Evolutionary conservation across 2,888 invertebrate genomes (phyloP), one percentile per base, ranked within the genome.

Genomic region (Drosophila fulvimacula): DNA sequence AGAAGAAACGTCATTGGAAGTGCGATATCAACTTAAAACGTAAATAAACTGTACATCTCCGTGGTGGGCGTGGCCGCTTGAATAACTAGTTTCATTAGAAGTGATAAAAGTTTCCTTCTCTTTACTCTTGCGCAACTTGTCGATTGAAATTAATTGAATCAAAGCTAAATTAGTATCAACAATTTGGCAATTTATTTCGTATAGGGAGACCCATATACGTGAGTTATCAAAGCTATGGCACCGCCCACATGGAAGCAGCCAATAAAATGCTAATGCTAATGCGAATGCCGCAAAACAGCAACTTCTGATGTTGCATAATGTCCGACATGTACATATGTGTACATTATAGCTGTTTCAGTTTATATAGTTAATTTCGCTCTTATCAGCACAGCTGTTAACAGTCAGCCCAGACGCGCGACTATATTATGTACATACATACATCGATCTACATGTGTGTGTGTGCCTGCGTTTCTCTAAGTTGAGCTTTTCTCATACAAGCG

Each of bases 101-200:
- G 21, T 56, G 44, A 68, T 38, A 27, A n/a, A n/a, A 38, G 34
- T n/a, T 13, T 42, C 30, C 10, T 21, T 10, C n/a, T 51, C 48
- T 44, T 42, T 9, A 24, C 56, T 69, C 52, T 76, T 65, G 69
- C 63, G 69, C 58, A 66, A 76, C 69, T 55, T 59, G 60, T 48
- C 67, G 73, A 78, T 80, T 76, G 69, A 70, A 62, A 53, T 70
- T 48, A 70, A 80, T 80, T 70, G 66, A 80, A 70, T 66, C 27
- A 75, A 70, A 58, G 63, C 58, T 60, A 48, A 61, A 68, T 75
- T 67, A 68, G 46, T 53, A 61, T 46, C 49, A 62, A 53, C 48
- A 67, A 74, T 71, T 74, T 67, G 66, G 42, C 66, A 66, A 46
- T 60, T 69, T 60, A 38, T 52, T 52, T 65, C 19, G 41, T n/a